Base-by-base conservation (phyloP, 2,888 invertebrate species). In the Cecidostiba fungosa region DNA sequence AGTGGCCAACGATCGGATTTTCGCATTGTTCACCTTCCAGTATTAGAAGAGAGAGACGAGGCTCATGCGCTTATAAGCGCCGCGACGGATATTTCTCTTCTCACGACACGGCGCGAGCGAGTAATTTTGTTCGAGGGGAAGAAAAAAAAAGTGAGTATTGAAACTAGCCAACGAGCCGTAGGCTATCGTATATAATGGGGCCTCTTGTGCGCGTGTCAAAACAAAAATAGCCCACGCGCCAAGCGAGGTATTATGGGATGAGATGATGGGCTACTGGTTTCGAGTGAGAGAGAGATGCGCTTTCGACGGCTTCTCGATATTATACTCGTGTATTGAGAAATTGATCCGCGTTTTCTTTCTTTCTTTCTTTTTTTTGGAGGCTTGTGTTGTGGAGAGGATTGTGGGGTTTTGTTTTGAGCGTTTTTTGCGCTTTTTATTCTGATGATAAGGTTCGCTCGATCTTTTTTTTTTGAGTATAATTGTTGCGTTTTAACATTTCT, bases 131-230 rank as follows among this genome's bases (percentile, higher is more conserved):
- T 23, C 23, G n/a, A 73, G 69, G 69, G 54, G 50, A 66, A 66
- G n/a, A n/a, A n/a, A n/a, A n/a, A n/a, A n/a, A 14, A 29, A 29
- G 29, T 78, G n/a, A 70, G 70, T 54, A 92, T 92, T 92, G 91
- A 92, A 85, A 87, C 89, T 91, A 91, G 86, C 87, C 91, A 91
- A 89, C 90, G 90, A 91, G 88, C 91, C 93, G 88, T 92, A 88
- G 88, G 89, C 89, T 90, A 92, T 91, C 66, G 29, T 14, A 77
- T 47, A 83, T 83, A 69, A 87, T 87, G 79, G 83, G 16, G 50
- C 29, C 26, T 91, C 90, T 90, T 88, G 87, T 91, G 90, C 92
- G 92, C 92, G 92, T 92, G 93, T 93, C 92, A 92, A 92, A 93
- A 93, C 91, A 92, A 90, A 90, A 90, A 91, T 91, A 89, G 29